phyloP scores from a whole-genome alignment of 1,140 invertebrate species.

The Drosophila athabasca region DNA sequence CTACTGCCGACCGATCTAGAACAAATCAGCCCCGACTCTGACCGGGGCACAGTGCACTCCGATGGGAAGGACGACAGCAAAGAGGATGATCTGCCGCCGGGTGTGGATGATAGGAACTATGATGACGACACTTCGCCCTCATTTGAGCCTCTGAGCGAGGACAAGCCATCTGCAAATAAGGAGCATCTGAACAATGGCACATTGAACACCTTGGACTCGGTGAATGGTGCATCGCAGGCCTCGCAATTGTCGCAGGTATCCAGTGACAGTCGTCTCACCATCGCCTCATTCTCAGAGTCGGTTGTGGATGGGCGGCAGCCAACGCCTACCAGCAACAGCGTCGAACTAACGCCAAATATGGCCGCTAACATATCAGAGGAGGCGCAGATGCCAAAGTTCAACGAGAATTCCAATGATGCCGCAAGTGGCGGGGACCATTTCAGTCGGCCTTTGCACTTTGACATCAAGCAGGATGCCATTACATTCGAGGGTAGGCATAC shows the following conservation, averaged over 20 bases:
- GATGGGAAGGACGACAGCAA: constrained; percentile 78
- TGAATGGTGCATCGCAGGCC: constrained; percentile 76
- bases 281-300: constrained; percentile 52
- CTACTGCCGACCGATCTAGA: constrained; percentile 90
- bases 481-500: constrained; percentile 71
- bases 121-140: constrained; percentile 86
- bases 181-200: constrained; percentile 50
- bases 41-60: constrained; percentile 85
- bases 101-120: constrained; percentile 78
- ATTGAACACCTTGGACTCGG: constrained; percentile 74
- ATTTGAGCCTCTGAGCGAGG: constrained; percentile 86
- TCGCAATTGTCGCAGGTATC: constrained; percentile 87
- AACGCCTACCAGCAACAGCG: constrained; percentile 16
- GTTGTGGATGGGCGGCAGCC: constrained; percentile 32
- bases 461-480: constrained; percentile 83
- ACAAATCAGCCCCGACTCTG: constrained; percentile 91
- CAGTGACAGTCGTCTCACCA: constrained; percentile 86
- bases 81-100: constrained; percentile 60
- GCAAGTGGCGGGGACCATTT: constrained; percentile 8
- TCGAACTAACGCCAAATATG: constrained; percentile 24
- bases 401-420: constrained; percentile 71
- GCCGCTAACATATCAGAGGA: constrained; percentile 77
- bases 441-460: constrained; percentile 69
- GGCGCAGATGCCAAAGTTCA: constrained; percentile 81
- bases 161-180: constrained; percentile 33